These are phyloP conservation scores for Drosophila melanosoma DNA, from an alignment of 2,888 invertebrate species.

Conservation along the genomic window DNA sequence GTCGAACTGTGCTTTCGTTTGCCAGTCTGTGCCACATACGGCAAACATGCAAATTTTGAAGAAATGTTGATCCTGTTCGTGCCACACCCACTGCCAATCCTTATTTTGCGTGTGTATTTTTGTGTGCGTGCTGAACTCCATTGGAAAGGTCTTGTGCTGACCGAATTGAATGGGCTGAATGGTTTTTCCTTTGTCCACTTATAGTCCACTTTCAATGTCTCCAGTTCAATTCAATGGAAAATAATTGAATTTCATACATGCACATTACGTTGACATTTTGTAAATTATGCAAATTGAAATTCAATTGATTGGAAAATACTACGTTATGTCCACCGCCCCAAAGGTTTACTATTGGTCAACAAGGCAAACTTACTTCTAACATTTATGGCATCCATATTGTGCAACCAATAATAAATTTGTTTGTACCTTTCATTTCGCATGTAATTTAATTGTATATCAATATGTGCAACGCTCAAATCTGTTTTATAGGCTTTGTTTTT, in stretches of 20 bases:
- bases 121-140: constrained; percentile 26
- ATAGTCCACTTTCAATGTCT: constrained; percentile 74
- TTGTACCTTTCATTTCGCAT: constrained; percentile 52
- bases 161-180: constrained; percentile 23
- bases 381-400: constrained; percentile 53
- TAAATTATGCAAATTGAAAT: constrained; percentile 80
- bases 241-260: constrained; percentile 79
- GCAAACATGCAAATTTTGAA: constrained; percentile 61
- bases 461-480: constrained; percentile 55
- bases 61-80: constrained; percentile 71
- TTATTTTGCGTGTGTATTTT: constrained; percentile 23
- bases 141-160: constrained; percentile 2
- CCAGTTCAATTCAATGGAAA: constrained; percentile 80
- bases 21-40: constrained; percentile 33
- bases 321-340: constrained; percentile 23
- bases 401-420: constrained; percentile 52
- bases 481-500: constrained; percentile 48
- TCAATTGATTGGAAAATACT: constrained; percentile 80
- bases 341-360: constrained; percentile 13
- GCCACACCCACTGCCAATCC: constrained; percentile 56
- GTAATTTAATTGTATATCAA: constrained; percentile 58
- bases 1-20: constrained; percentile 41
- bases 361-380: constrained; percentile 48
- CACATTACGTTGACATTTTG: constrained; percentile 77
- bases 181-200: constrained; percentile 54